These are phyloP conservation scores for Margarornis squamiger DNA, from an alignment of 2,797 vertebrate genomes.

Conservation along the genomic window DNA sequence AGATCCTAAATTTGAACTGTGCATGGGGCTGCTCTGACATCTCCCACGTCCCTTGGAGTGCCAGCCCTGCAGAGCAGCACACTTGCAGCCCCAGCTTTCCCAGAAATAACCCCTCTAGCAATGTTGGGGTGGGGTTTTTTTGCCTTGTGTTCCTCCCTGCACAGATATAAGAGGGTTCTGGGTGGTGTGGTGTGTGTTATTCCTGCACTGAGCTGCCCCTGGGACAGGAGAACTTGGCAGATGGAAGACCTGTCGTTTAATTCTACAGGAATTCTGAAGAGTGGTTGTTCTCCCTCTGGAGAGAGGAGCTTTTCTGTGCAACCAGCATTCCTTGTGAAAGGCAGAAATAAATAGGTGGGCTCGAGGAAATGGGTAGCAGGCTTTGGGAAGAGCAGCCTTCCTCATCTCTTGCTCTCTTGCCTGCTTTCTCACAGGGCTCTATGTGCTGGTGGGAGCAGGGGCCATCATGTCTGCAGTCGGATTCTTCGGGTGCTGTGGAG, in stretches of 20 bases:
- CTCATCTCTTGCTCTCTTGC: background rate
- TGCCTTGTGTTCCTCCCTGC: background rate
- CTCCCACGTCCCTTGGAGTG: background rate
- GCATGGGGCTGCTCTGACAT: background rate
- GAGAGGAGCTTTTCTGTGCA: background rate
- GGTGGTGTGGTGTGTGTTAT: background rate
- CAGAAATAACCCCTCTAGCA: background rate
- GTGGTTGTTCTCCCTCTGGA: background rate
- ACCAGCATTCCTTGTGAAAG: background rate
- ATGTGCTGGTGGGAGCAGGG: conserved; percentile 90
- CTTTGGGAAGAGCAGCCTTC: background rate
- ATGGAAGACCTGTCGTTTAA: background rate
- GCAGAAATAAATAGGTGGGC: background rate
- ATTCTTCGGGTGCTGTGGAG: conserved; percentile 95
- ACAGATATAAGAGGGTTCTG: background rate
- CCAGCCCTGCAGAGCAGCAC: background rate
- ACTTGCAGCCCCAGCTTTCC: background rate
- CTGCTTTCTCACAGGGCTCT: conserved; percentile 82
- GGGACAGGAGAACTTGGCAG: background rate
- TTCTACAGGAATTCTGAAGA: background rate
- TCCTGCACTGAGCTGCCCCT: background rate
- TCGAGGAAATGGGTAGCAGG: background rate
- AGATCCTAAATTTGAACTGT: background rate
- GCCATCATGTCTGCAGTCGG: conserved; percentile 93
- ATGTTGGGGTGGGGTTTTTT: background rate